A percentile compares a stretch with the other conserved stretches of the same genome.
Evolutionary conservation across 2,113 vertebrate species (phyloP).

Genomic region (Rhinoderma darwinii): DNA sequence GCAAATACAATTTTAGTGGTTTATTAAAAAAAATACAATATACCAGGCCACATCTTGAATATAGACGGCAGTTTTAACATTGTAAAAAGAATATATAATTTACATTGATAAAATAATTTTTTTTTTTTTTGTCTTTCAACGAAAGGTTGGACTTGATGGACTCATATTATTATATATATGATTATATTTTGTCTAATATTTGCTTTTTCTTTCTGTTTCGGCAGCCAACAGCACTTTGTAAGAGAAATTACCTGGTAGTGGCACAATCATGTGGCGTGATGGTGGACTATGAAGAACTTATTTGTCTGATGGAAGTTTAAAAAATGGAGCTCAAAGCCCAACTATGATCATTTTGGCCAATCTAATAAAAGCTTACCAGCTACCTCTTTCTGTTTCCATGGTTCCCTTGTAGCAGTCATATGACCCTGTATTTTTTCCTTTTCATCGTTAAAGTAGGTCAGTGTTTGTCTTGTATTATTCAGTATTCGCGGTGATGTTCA

Average conservation of each 20-base stretch:
- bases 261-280: constrained; percentile 88
- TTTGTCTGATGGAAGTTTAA: constrained; percentile 89
- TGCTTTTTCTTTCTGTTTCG: constrained; percentile 66
- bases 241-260: constrained; percentile 83
- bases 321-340: constrained; percentile 88
- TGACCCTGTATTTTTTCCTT: constrained; percentile 24
- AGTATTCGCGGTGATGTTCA: constrained; percentile 80
- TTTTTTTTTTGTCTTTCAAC: too few relatives aligned
- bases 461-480: constrained; percentile 93
- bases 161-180: too few relatives aligned
- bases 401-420: constrained; percentile 70
- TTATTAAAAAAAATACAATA: too few relatives aligned
- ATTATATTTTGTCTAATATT: background rate
- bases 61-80: too few relatives aligned
- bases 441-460: constrained; percentile 88
- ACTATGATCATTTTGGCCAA: constrained; percentile 74
- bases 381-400: constrained; percentile 72
- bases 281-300: constrained; percentile 94
- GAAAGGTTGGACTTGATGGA: too few relatives aligned
- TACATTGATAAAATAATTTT: too few relatives aligned
- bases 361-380: constrained; percentile 77
- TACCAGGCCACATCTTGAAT: too few relatives aligned
- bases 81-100: too few relatives aligned
- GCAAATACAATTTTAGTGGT: too few relatives aligned
- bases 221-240: constrained; percentile 81